phyloP scores from a whole-genome alignment of 2,888 invertebrate species.

The Cantharis lateralis region DNA sequence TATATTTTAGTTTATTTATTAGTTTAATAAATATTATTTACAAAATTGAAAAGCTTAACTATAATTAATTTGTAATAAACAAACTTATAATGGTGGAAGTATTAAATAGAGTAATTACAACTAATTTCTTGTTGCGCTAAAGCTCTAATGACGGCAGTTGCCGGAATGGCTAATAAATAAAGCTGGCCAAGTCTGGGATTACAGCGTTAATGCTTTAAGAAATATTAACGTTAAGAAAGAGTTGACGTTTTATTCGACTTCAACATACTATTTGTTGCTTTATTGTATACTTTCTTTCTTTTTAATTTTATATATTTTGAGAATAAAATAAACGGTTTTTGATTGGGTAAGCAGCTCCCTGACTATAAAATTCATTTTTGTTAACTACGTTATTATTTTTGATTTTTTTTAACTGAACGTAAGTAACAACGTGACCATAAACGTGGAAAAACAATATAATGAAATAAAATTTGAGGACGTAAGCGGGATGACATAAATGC shows the following conservation, averaged over 20 bases:
- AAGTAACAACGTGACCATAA: too few relatives aligned
- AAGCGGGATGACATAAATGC: too few relatives aligned
- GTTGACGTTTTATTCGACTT: neutral
- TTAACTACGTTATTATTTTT: too few relatives aligned
- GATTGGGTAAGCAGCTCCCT: neutral
- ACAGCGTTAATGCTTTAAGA: neutral
- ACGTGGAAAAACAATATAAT: too few relatives aligned
- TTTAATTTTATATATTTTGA: too few relatives aligned
- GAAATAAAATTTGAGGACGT: too few relatives aligned
- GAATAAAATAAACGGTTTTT: neutral
- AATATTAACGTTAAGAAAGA: neutral
- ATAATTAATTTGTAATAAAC: neutral
- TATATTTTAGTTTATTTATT: neutral
- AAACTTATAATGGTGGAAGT: neutral
- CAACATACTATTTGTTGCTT: neutral
- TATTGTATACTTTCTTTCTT: too few relatives aligned
- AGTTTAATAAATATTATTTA: neutral
- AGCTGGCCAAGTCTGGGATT: neutral
- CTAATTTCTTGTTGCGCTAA: neutral
- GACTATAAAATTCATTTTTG: too few relatives aligned
- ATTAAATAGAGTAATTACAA: neutral
- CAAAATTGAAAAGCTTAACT: neutral
- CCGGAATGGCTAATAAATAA: neutral
- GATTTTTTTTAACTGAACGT: too few relatives aligned
- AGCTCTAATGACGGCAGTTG: neutral